Evolutionary conservation across 2,888 invertebrate genomes (phyloP).

Genomic region (Heteropelma amictum): DNA sequence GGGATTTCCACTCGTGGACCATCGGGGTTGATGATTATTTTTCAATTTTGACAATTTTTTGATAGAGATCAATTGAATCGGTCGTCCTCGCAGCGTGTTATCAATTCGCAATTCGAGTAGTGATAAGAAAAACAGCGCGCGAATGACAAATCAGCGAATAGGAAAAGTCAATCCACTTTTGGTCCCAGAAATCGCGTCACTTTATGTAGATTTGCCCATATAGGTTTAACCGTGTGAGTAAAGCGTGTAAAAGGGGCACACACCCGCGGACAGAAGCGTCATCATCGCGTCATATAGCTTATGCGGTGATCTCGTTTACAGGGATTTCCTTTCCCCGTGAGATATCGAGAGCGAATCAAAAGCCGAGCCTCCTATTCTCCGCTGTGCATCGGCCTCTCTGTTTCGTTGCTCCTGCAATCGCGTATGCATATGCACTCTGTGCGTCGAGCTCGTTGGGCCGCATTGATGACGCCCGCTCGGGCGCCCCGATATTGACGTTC

Average conservation of each 20-base stretch:
- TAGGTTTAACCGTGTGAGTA: conserved; percentile 7
- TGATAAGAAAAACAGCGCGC: no score
- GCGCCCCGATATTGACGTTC: conserved; percentile 45
- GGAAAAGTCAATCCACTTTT: no score
- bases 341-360: conserved; percentile 31
- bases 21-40: no score
- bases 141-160: no score
- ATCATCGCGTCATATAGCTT: conserved; percentile 59
- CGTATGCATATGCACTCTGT: conserved; percentile 18
- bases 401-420: conserved; percentile 30
- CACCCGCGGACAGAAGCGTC: no score
- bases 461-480: conserved; percentile 36
- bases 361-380: conserved; percentile 26
- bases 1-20: no score
- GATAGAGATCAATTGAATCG: no score
- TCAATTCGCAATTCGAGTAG: no score
- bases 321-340: conserved; percentile 44
- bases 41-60: no score
- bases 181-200: background rate
- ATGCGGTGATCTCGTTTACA: conserved; percentile 39
- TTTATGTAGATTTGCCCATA: conserved; percentile 4
- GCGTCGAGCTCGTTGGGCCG: conserved; percentile 37
- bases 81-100: no score
- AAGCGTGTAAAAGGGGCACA: conserved; percentile 19
- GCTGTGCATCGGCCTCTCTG: conserved; percentile 18